A percentile compares a stretch with the other conserved stretches of the same genome.
Conservation (phyloP, 2,888 invertebrate genomes). For the Pherbina coryleti region DNA sequence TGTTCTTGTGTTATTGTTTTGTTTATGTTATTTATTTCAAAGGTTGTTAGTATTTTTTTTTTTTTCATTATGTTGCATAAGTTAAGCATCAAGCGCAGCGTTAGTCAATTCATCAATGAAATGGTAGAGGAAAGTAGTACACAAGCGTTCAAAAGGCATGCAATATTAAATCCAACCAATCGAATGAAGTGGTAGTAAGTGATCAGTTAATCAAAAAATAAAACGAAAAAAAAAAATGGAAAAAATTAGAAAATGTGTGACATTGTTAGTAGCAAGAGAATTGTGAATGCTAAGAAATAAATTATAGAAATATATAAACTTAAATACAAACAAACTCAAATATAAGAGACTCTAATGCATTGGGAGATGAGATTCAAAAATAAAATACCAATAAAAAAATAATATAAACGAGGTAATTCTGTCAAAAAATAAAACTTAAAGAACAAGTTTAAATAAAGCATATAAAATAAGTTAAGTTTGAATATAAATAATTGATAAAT, state of each 20-base stretch:
- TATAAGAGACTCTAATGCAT: neutral
- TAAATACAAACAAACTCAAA: neutral
- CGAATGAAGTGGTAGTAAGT: neutral
- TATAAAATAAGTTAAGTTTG: neutral
- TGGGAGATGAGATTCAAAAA: neutral
- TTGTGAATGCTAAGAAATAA: neutral
- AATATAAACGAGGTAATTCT: slow-evolving; percentile 18
- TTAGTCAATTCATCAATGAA: slow-evolving; percentile 6
- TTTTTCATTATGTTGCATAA: neutral
- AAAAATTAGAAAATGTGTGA: neutral
- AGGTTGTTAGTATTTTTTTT: neutral
- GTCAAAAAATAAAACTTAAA: neutral
- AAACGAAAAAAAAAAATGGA: neutral
- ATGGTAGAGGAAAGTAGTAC: neutral
- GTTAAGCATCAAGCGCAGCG: neutral
- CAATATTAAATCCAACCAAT: slow-evolving; percentile 10
- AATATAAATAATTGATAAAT: neutral
- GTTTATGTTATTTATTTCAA: neutral
- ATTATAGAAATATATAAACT: neutral
- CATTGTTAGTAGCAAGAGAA: neutral
- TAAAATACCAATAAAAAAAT: neutral
- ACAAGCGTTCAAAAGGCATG: slow-evolving; percentile 5
- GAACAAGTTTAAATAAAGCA: neutral
- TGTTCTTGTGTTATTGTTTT: neutral
- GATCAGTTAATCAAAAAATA: neutral